Evolutionary conservation across 2,888 invertebrate genomes (phyloP), one percentile per base, ranked within the genome.

Genomic region (Incurvaria masculella): DNA sequence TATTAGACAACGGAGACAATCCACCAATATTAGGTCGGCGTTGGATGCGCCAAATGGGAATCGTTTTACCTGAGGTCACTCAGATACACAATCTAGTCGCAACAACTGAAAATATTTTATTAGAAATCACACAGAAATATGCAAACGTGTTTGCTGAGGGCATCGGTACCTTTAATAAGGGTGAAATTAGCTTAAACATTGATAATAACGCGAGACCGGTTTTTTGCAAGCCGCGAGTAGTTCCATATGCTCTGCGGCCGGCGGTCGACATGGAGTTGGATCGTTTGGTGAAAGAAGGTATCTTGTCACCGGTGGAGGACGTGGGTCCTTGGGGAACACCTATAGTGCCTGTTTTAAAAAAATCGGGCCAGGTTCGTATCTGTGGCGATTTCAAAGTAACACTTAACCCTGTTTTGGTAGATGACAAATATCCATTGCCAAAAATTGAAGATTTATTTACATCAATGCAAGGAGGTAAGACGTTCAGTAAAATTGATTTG

Each of bases 301-400:
- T 50, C 44, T n/a, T 52, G 17, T 20, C 44, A 18, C 48, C 42
- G 18, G 50, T 52, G 21, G 52, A 52, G 26, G 46, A 42, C 45
- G 18, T 42, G 16, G 40, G 39, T 41, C 26, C 21, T 14, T 52
- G 48, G 54, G 52, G 50, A 17, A 51, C 53, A 10, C 52, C 50
- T 1, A 38, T 52, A 0, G 54, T 52, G 2, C 49, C 49, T 5
- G 49, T 52, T 1, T 20, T 51, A 2, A 54, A 54, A 38, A 48
- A 49, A n/a, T 44, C 44, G 10, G 53, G 52, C 5, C 42, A 51
- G 11, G 45, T 53, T 6, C 45, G 53, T 10, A 33, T 54, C 4
- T 53, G 52, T 42, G 52, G 52, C 10, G 52, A 54, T 44, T 54
- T 48, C 27, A 51, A 48, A 42, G 38, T 43, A 2, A 54, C 52